Conservation (phyloP, 2,888 invertebrate genomes). For the Allygus modestus region DNA sequence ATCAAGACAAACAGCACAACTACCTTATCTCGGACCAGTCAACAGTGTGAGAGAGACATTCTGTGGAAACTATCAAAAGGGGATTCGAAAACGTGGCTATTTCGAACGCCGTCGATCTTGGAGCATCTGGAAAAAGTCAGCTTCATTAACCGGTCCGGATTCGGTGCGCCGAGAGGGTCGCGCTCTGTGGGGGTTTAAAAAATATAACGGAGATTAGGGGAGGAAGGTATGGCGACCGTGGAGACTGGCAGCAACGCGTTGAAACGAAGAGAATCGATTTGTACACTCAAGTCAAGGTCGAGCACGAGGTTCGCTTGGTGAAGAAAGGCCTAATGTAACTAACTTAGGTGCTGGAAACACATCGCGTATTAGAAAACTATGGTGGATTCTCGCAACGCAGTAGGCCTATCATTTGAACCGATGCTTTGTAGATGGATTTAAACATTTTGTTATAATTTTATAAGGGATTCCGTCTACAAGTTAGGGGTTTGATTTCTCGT, state of each 20-base stretch:
- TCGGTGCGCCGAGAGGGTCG: slow-evolving; percentile 29
- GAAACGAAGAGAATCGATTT: slow-evolving; percentile 32
- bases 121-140: slow-evolving; percentile 54
- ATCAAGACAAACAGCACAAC: slow-evolving; percentile 44
- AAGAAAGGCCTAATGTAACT: neutral
- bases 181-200: slow-evolving; percentile 53
- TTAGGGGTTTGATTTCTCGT: no score
- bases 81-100: slow-evolving; percentile 29
- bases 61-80: neutral
- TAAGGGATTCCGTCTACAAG: no score
- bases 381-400: no score
- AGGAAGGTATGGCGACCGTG: slow-evolving; percentile 38
- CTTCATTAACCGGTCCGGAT: slow-evolving; percentile 49
- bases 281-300: slow-evolving; percentile 20
- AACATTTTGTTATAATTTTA: no score
- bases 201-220: slow-evolving; percentile 54
- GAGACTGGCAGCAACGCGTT: neutral
- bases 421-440: no score
- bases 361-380: no score
- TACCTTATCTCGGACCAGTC: slow-evolving; percentile 37
- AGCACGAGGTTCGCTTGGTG: neutral
- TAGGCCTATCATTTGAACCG: no score
- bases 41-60: neutral
- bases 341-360: no score
- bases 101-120: slow-evolving; percentile 41